Base-by-base conservation (phyloP, 1,140 invertebrate genomes). In the Mercenaria mercenaria region DNA sequence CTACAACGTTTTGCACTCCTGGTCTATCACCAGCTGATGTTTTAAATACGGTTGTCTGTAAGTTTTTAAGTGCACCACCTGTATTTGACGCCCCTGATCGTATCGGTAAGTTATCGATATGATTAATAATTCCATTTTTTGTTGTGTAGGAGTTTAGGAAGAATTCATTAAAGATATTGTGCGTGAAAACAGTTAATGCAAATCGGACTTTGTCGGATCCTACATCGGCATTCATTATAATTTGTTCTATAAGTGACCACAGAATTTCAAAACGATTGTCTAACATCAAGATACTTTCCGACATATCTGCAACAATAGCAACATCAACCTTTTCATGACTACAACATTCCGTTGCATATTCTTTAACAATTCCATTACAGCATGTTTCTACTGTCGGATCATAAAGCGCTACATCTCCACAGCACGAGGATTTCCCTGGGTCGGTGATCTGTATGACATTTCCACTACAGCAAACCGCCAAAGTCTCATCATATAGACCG, bases 21-120 rank as follows among this genome's bases (percentile, higher is more conserved):
- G 11, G 2, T 59, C 79, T 37, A 39, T 59, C 79, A 11, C 79
- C 79, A 3, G 13, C 6, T 3, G 23, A 41, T 8, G 56, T 39
- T n/a, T 20, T 52, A 26, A 81, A 81, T 4, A 81, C 50, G 2
- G 1, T 41, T 0, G 18, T 26, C 8, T 52, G 10, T 11, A 81
- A 37, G 50, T 81, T 81, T 81, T 81, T 2, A 23, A 81, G 47
- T 47, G 79, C 79, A n/a, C 47, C 43, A 23, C 79, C 79, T 39
- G 79, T 81, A 26, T 61, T 81, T n/a, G 52, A 61, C 4, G 18
- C 50, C 1, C 79, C 50, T 61, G 47, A 32, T 2, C 79, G 29
- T 39, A 2, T 64, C 1, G 32, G 43, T 15, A 61, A 10, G n/a
- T 43, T 39, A 47, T 23, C 23, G 20, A 81, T 81, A 26, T 61